Base-by-base conservation (phyloP, 2,797 vertebrate species). In the Delichon dasypus region DNA sequence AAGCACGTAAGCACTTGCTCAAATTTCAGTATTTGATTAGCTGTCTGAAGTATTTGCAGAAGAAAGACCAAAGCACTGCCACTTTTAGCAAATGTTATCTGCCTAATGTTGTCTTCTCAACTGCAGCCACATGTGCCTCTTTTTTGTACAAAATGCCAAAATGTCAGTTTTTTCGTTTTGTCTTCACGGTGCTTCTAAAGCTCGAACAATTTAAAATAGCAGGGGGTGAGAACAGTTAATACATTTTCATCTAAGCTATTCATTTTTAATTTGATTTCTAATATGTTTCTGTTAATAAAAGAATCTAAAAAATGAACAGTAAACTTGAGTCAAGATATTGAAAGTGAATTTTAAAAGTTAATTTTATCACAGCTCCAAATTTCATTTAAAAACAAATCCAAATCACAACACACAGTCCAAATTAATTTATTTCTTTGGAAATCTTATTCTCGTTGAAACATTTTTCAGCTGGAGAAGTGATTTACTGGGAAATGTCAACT, bases 21-120 rank as follows among this genome's bases (percentile, higher is more conserved):
- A 93, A 78, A 77, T 92, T 58, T 80, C 81, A 93, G 79, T 88
- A 55, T 92, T 86, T 94, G 94, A 96, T 95, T 85, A 91, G 68
- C 61, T 94, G 80, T 87, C 72, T 94, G 82, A 90, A 90, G 89
- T 71, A 68, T 85, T 84, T 34, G 5, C 77, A 77, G 78, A 91
- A 93, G 81, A 67, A 93, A 93, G 75, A 89, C 78, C 61, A 67
- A 92, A 95, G 91, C 60, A 32, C 48, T 76, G 32, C 16, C 27
- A 18, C 81, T 53, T 76, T 29, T 5, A 91, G 45, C 75, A 83
- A n/a, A 45, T 34, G 32, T 77, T 91, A 74, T 55, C 92, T 95
- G 16, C 72, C 78, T 79, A 42, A 45, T 57, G 55, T 83, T 70
- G 32, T 60, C 53, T 82, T 60, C 57, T 91, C n/a, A 0, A 12